Base-by-base conservation (phyloP, 2,797 vertebrate genomes). In the Ispidina lecontei region DNA sequence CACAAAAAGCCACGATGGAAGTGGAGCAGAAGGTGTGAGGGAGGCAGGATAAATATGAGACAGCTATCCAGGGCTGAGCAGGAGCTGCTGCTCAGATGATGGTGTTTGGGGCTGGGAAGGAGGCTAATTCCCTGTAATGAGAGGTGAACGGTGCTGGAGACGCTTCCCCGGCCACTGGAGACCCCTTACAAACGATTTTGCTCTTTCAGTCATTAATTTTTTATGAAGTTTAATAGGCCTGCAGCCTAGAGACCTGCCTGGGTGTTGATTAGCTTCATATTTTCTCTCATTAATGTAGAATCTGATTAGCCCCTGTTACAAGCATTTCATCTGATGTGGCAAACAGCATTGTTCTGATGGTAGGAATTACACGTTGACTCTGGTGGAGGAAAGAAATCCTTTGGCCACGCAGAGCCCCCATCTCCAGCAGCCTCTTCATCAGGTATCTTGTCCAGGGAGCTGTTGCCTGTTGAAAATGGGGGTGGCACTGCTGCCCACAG, bases 161-260 rank as follows among this genome's bases (percentile, higher is more conserved):
- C 56, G 90, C 95, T 95, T 89, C 94, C 70, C 54, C 91, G 90
- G 96, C 97, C 98, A 97, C 98, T 95, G 96, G 98, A 98, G 98
- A 98, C 97, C 96, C 96, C 97, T 98, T 98, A 97, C 97, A 98
- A 98, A 98, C 90, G 93, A 96, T 97, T 98, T 97, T 98, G 97
- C 98, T 98, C 97, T 96, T 97, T 97, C 97, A 98, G 97, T 98
- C 98, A 99, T 99, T 98, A 98, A 98, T 98, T 98, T 98, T 98
- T 98, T 98, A 98, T 98, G 97, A 98, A 97, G 98, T 98, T 98
- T 98, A 99, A 99, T 98, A 98, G 98, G 98, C 97, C 97, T 97
- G 91, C 96, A 98, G 98, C 98, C 97, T 95, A 95, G 98, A 98
- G 98, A 98, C 97, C 92, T 96, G 97, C 97, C 97, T 97, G 97